Base-by-base conservation (phyloP, 1,140 invertebrate species). In the Orius insidiosus region DNA sequence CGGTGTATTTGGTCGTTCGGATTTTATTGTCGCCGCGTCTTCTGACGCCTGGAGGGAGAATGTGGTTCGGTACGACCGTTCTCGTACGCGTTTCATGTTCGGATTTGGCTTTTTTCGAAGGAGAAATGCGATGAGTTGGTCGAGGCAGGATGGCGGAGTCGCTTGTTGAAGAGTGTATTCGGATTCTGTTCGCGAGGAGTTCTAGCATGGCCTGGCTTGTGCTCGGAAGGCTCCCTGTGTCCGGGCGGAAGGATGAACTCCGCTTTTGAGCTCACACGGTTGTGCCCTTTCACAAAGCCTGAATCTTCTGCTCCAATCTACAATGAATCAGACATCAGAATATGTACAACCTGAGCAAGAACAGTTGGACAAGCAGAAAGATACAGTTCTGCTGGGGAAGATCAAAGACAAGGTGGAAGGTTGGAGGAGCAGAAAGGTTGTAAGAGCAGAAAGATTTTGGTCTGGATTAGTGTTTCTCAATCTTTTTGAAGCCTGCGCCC, bases 1-100 rank as follows among this genome's bases (percentile, higher is more conserved):
- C 56, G 5, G 88, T n/a, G 62, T 98, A 98, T 67, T 97, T 97
- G 3, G n/a, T 95, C 59, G 94, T 98, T 58, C 84, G 74, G 58
- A 95, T 80, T 63, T 66, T 62, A 64, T 95, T 95, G 55, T 77
- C 72, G 37, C 76, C 69, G 7, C 46, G 80, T 1, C 78, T 35
- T 10, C 68, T 68, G 0, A 77, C 83, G 15, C 45, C 14, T 5
- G 78, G 74, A 7, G 83, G 79, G 49, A 87, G 74, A 19, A 77
- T 68, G 58, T 87, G 84, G 64, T 87, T 88, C 34, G 85, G 82
- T 48, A 85, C 75, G 39, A 90, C 76, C 36, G 70, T 72, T 2
- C 77, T 70, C 47, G 74, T 68, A 35, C 72, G 69, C 56, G 84
- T 80, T 49, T 84, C 78, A 13, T 40, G 39, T 40, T 53, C 53